A percentile compares a stretch with the other conserved stretches of the same genome.
phyloP scores from a whole-genome alignment of 2,113 vertebrate species.

The Hippocampus mohnikei region DNA sequence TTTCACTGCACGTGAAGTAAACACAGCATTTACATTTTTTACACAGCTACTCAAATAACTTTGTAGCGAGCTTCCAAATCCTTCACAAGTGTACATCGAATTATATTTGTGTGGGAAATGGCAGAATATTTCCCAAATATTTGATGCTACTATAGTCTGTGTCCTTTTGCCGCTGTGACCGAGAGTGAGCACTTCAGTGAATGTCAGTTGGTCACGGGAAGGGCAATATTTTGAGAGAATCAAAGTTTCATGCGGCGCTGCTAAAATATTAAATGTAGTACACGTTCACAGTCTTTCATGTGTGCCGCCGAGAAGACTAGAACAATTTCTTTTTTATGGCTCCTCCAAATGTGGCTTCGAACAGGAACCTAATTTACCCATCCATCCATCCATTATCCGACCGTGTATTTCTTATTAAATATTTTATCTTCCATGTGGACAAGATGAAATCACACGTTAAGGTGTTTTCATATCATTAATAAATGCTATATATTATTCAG shows the following conservation, averaged over 20 bases:
- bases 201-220: neutral
- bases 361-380: neutral
- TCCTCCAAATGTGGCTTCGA: neutral
- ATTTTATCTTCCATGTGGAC: conserved; percentile 18
- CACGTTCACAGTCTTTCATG: conserved; percentile 11
- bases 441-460: neutral
- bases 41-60: conserved; percentile 13
- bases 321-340: conserved; percentile 2
- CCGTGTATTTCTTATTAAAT: neutral
- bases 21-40: conserved; percentile 30
- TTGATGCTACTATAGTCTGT: neutral
- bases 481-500: conserved; percentile 64
- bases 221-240: neutral
- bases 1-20: conserved; percentile 21
- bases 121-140: neutral
- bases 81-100: neutral
- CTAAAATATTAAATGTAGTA: conserved; percentile 1
- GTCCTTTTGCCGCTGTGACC: neutral
- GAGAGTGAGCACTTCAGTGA: neutral
- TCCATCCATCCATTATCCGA: too few relatives aligned
- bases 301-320: conserved; percentile 16
- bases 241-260: neutral
- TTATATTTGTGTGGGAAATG: neutral
- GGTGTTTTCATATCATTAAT: conserved; percentile 54
- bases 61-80: neutral